These are phyloP conservation scores for Matsumurasca onukii DNA, from an alignment of 1,140 invertebrate genomes.

Conservation along the genomic window DNA sequence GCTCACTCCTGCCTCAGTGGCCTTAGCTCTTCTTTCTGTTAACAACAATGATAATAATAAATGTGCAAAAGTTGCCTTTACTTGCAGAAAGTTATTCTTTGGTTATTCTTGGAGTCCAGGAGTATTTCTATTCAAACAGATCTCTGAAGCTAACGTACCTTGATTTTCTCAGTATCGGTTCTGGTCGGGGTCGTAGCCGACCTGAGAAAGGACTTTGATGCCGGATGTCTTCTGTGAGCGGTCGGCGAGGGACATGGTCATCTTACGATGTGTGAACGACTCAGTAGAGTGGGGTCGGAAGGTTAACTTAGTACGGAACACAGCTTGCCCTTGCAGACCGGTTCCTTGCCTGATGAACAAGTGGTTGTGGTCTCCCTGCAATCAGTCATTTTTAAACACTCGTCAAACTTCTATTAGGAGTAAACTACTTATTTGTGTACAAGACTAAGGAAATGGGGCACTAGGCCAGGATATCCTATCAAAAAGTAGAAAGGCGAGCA, in stretches of 20 bases:
- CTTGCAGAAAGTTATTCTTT: too few species aligned
- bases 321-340: conserved; percentile 95
- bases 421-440: too few species aligned
- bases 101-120: too few species aligned
- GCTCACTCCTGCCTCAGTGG: conserved; percentile 68
- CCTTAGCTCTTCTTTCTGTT: conserved; percentile 92
- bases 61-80: too few species aligned
- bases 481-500: too few species aligned
- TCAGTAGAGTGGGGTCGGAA: conserved; percentile 98
- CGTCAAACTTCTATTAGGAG: too few species aligned
- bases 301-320: conserved; percentile 94
- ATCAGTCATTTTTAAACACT: conserved; percentile 30
- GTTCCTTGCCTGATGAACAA: conserved; percentile 96
- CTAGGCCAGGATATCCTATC: too few species aligned
- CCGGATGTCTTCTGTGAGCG: conserved; percentile 94
- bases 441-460: too few species aligned
- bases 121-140: background rate
- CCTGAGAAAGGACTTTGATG: conserved; percentile 94
- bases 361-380: conserved; percentile 90
- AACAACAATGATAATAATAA: conserved; percentile 24
- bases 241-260: conserved; percentile 96
- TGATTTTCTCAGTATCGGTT: conserved; percentile 87
- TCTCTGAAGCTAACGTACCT: too few species aligned
- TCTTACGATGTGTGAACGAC: conserved; percentile 97
- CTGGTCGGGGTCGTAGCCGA: conserved; percentile 91